phyloP scores from a whole-genome alignment of 2,888 invertebrate species.

The Coelogynopora nodosa region DNA sequence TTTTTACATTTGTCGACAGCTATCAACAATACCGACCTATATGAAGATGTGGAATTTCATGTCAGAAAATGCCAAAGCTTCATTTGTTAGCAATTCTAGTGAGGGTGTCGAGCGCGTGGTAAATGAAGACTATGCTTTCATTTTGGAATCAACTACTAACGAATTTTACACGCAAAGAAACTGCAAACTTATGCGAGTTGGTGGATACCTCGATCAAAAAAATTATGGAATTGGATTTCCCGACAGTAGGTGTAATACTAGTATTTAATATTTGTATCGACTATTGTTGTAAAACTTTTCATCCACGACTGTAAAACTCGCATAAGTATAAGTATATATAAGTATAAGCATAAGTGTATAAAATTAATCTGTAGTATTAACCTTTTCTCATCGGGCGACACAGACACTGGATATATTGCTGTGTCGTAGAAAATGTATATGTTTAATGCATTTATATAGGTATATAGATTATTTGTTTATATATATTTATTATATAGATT shows the following conservation, averaged over 20 bases:
- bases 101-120: conserved; percentile 16
- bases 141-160: conserved; percentile 37
- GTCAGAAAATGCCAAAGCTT: not conserved
- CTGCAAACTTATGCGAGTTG: conserved; percentile 39
- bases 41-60: conserved; percentile 14
- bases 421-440: too few relatives aligned
- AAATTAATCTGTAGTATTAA: too few relatives aligned
- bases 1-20: conserved; percentile 18
- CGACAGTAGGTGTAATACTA: conserved; percentile 33
- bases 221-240: conserved; percentile 42
- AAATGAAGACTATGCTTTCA: conserved; percentile 41
- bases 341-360: too few relatives aligned
- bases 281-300: too few relatives aligned
- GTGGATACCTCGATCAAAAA: conserved; percentile 39
- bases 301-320: too few relatives aligned
- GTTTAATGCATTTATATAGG: too few relatives aligned
- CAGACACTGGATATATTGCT: too few relatives aligned
- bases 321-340: too few relatives aligned
- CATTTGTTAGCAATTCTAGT: not conserved
- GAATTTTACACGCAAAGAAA: conserved; percentile 37
- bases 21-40: conserved; percentile 2
- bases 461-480: too few relatives aligned
- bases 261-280: too few relatives aligned
- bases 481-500: too few relatives aligned
- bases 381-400: too few relatives aligned